Percentiles rank a stretch among this genome's conserved stretches.
Evolutionary conservation across 2,888 invertebrate species (phyloP).

Genomic region (Andrena trimmerana): DNA sequence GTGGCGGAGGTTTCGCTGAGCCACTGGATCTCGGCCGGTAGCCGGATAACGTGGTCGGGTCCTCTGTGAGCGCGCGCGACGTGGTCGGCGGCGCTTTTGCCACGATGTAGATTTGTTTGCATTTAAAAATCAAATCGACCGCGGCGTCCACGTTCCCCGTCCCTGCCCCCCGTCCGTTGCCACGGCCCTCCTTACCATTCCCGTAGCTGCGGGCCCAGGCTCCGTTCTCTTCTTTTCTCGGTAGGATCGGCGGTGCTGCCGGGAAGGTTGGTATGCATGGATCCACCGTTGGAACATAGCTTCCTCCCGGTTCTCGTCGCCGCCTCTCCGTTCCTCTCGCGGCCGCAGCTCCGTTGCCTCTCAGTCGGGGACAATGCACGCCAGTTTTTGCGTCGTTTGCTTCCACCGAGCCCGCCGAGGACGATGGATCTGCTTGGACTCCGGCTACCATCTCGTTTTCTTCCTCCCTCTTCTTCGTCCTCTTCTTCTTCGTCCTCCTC

Average conservation of each 20-base stretch:
- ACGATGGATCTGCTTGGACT: conserved; percentile 71
- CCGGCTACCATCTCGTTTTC: conserved; percentile 58
- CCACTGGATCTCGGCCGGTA: conserved; percentile 32
- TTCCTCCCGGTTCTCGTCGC: conserved; percentile 53
- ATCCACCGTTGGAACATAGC: conserved; percentile 67
- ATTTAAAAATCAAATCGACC: conserved; percentile 84
- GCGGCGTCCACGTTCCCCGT: conserved; percentile 43
- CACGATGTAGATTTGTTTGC: conserved; percentile 85
- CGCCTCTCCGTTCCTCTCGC: conserved; percentile 45
- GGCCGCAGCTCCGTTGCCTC: conserved; percentile 61
- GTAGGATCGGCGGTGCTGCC: conserved; percentile 57
- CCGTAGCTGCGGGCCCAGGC: conserved; percentile 7
- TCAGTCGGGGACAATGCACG: conserved; percentile 81
- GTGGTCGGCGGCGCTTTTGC: conserved; percentile 82
- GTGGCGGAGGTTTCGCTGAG: conserved; percentile 59
- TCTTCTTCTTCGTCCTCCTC: conserved; percentile 50
- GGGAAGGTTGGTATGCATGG: conserved; percentile 79
- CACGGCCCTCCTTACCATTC: conserved; percentile 34
- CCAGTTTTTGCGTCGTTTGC: conserved; percentile 84
- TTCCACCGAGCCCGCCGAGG: conserved; percentile 73
- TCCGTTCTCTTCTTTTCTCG: conserved; percentile 66
- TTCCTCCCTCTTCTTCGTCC: conserved; percentile 59
- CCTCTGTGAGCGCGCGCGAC: conserved; percentile 67
- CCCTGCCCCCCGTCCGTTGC: conserved; percentile 18
- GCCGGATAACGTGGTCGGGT: conserved; percentile 60